A percentile compares a stretch with the other conserved stretches of the same genome.
phyloP scores from a whole-genome alignment of 2,797 vertebrate species.

The Moxostoma hubbsi region DNA sequence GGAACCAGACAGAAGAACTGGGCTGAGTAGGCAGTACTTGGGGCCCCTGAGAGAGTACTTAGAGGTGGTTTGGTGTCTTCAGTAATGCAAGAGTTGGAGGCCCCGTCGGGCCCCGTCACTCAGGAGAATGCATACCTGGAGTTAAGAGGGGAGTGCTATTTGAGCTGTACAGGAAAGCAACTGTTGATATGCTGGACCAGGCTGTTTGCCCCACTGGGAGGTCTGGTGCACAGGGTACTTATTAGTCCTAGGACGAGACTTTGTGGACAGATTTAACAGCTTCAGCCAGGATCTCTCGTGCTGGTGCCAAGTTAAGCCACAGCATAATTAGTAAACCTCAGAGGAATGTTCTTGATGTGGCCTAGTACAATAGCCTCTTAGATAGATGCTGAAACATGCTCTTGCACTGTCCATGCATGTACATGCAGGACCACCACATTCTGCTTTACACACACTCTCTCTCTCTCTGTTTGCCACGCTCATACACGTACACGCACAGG shows the following conservation, averaged over 20 bases:
- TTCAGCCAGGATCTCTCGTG: slow-evolving; percentile 80
- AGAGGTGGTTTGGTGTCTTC: slow-evolving; percentile 37
- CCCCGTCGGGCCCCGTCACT: slow-evolving; percentile 32
- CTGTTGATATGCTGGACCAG: slow-evolving; percentile 67
- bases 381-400: slow-evolving; percentile 75
- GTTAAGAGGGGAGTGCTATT: slow-evolving; percentile 1
- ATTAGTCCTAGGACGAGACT: slow-evolving; percentile 79
- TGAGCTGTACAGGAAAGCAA: slow-evolving; percentile 31
- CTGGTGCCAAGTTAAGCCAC: slow-evolving; percentile 84
- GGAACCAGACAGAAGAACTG: slow-evolving; percentile 28
- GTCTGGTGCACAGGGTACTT: slow-evolving; percentile 75
- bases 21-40: slow-evolving; percentile 30
- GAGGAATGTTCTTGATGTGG: slow-evolving; percentile 84
- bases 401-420: slow-evolving; percentile 59
- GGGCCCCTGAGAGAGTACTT: slow-evolving; percentile 37
- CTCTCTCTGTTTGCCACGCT: slow-evolving; percentile 35
- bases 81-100: slow-evolving; percentile 14
- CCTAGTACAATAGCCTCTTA: slow-evolving; percentile 77
- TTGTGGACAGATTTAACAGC: slow-evolving; percentile 80
- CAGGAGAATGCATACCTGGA: slow-evolving; percentile 57
- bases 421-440: slow-evolving; percentile 49
- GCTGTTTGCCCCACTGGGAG: slow-evolving; percentile 72
- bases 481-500: slow-evolving; percentile 42
- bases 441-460: slow-evolving; percentile 43
- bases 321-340: slow-evolving; percentile 82